phyloP scores from a whole-genome alignment of 2,888 invertebrate genomes.

The Thecocarcelia acutangulata region DNA sequence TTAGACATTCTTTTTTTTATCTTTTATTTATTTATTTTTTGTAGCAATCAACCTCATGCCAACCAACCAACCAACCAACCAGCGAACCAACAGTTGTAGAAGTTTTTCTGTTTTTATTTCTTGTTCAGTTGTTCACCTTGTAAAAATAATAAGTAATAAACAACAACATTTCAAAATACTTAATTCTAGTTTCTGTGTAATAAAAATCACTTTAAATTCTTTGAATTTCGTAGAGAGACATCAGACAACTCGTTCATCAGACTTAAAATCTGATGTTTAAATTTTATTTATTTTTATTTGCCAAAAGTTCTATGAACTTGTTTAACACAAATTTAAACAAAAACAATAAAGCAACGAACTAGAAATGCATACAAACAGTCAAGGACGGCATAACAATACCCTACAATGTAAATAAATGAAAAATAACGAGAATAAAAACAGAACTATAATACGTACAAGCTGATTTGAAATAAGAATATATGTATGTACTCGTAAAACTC shows the following conservation, averaged over 20 bases:
- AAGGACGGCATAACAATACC: conserved; percentile 34
- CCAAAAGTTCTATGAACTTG: conserved; percentile 63
- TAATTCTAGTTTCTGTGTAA: conserved; percentile 53
- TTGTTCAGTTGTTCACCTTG: conserved; percentile 60
- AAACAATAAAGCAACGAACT: conserved; percentile 20
- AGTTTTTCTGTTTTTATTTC: conserved; percentile 33
- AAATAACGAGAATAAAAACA: no score
- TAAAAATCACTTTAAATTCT: conserved; percentile 43
- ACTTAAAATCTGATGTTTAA: conserved; percentile 38
- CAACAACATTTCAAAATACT: conserved; percentile 28
- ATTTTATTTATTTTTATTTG: conserved; percentile 59
- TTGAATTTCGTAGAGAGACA: conserved; percentile 30
- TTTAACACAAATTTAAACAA: conserved; percentile 48
- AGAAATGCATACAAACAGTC: conserved; percentile 11
- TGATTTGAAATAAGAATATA: no score
- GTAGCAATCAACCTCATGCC: conserved; percentile 7
- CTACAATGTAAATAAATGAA: conserved; percentile 7
- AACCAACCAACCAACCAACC: no score
- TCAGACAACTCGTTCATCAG: conserved; percentile 5
- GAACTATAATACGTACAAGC: no score
- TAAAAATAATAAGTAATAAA: conserved; percentile 55
- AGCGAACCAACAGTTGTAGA: no score
- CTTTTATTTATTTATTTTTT: no score
- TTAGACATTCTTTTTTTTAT: conserved; percentile 20
- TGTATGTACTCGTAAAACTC: no score